Conservation (phyloP, 2,888 invertebrate genomes). For the Nezara viridula region DNA sequence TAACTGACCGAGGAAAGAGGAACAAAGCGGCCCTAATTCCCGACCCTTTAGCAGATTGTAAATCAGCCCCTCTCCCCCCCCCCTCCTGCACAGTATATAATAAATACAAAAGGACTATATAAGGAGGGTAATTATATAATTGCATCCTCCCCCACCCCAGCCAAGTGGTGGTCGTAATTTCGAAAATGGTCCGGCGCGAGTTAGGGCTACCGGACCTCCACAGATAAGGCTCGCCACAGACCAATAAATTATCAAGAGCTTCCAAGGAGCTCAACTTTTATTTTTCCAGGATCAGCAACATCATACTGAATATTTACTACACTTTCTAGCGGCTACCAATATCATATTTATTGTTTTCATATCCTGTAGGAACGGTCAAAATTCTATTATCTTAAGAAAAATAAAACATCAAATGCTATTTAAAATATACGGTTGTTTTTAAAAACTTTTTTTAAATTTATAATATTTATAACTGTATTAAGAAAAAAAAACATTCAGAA, state of each 20-base stretch:
- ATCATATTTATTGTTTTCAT: background rate
- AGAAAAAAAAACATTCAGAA: no score
- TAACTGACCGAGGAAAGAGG: slow-evolving; percentile 35
- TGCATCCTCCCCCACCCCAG: background rate
- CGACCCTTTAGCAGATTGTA: slow-evolving; percentile 41
- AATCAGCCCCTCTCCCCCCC: no score
- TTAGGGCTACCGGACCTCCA: slow-evolving; percentile 25
- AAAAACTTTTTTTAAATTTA: no score
- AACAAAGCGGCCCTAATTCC: slow-evolving; percentile 41
- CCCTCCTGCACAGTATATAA: slow-evolving; percentile 17
- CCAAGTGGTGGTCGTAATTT: slow-evolving; percentile 19
- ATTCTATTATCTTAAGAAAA: background rate
- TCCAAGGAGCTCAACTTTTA: background rate
- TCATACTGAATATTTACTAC: background rate
- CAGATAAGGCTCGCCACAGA: background rate
- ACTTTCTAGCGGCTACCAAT: background rate
- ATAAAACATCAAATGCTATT: background rate
- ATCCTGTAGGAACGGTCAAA: background rate
- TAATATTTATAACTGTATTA: no score
- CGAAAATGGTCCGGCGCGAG: background rate
- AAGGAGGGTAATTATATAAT: slow-evolving; percentile 42
- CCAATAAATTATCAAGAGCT: slow-evolving; percentile 39
- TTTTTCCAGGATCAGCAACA: slow-evolving; percentile 4
- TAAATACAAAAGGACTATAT: slow-evolving; percentile 38
- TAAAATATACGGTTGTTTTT: no score